Conservation (phyloP, 2,888 invertebrate species). For the Aleiodes leptofemur region DNA sequence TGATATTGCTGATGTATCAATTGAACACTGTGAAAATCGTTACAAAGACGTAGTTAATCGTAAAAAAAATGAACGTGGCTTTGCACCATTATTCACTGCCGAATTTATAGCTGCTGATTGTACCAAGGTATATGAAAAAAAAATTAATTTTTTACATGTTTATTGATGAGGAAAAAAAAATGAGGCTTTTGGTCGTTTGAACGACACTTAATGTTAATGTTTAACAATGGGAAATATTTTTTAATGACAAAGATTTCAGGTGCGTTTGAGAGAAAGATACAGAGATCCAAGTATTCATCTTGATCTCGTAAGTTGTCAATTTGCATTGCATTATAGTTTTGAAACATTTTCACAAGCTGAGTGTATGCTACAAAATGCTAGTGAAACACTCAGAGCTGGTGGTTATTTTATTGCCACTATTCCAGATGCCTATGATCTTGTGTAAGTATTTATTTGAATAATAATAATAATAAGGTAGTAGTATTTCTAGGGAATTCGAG, state of each 20-base stretch:
- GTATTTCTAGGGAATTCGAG: no score
- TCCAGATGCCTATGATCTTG: constrained; percentile 94
- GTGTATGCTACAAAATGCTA: constrained; percentile 93
- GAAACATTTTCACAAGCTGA: constrained; percentile 92
- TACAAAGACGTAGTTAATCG: constrained; percentile 83
- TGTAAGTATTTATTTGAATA: constrained; percentile 78
- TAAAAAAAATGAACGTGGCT: constrained; percentile 66
- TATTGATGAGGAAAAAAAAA: background rate
- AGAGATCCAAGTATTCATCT: constrained; percentile 86
- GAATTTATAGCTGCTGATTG: constrained; percentile 96
- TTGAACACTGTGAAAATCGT: constrained; percentile 91
- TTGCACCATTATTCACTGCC: constrained; percentile 82
- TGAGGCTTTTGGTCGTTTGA: constrained; percentile 6
- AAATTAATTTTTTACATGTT: background rate
- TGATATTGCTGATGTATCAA: constrained; percentile 94
- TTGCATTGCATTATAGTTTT: constrained; percentile 98
- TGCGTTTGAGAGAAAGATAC: constrained; percentile 84
- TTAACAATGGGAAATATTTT: constrained; percentile 34
- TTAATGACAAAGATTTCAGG: constrained; percentile 66
- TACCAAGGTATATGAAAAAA: constrained; percentile 80
- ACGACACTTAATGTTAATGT: constrained; percentile 22
- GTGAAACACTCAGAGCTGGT: constrained; percentile 91
- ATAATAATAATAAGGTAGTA: background rate
- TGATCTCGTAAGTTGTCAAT: constrained; percentile 97
- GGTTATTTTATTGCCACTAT: constrained; percentile 98